These are phyloP conservation scores for Acrossocheilus wenchowensis DNA, from an alignment of 2,797 vertebrate species.

Conservation along the genomic window DNA sequence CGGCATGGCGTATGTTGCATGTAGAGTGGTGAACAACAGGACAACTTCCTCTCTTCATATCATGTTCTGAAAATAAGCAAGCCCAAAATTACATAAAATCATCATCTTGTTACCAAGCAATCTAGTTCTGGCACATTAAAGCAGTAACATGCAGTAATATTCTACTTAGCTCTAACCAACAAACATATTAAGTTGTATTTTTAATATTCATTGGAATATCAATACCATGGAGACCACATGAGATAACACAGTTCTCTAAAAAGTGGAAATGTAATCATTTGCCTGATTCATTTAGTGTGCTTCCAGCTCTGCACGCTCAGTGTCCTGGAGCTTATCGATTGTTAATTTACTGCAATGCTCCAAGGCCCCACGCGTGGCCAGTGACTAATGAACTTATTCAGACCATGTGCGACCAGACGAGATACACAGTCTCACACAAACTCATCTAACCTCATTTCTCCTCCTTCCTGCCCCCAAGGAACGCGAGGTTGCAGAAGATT, in stretches of 20 bases:
- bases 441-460: slow-evolving; percentile 74
- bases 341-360: slow-evolving; percentile 21
- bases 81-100: slow-evolving; percentile 48
- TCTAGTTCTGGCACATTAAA: slow-evolving; percentile 5
- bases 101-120: slow-evolving; percentile 31
- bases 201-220: slow-evolving; percentile 22
- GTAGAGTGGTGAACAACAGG: slow-evolving; percentile 39
- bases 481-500: slow-evolving; percentile 77
- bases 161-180: not conserved
- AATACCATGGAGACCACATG: not conserved
- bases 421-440: slow-evolving; percentile 35
- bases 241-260: not conserved
- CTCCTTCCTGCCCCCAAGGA: slow-evolving; percentile 70
- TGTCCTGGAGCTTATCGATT: slow-evolving; percentile 45
- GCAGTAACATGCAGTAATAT: slow-evolving; percentile 3
- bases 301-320: not conserved
- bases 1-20: not conserved
- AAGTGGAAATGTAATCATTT: slow-evolving; percentile 26
- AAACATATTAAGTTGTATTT: not conserved
- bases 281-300: slow-evolving; percentile 1
- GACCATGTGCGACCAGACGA: slow-evolving; percentile 37
- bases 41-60: slow-evolving; percentile 69
- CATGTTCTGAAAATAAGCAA: slow-evolving; percentile 77
- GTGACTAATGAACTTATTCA: slow-evolving; percentile 56
- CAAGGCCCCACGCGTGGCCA: not conserved